phyloP scores from a whole-genome alignment of 2,113 vertebrate genomes.

The Poeciliopsis retropinna region DNA sequence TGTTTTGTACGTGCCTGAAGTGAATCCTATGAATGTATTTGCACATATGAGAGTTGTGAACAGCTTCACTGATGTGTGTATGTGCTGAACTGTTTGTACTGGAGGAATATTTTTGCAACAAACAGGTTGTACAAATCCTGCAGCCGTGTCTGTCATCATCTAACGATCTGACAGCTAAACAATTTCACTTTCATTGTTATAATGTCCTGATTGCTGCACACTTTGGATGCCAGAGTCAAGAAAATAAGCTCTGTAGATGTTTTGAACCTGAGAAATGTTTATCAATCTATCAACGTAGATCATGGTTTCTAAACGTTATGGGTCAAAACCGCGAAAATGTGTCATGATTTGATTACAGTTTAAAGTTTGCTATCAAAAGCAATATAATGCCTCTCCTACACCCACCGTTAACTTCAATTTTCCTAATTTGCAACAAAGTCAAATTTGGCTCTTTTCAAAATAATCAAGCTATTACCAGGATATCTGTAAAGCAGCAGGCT shows the following conservation, averaged over 20 bases:
- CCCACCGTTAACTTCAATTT: no score
- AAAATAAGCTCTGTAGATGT: not conserved
- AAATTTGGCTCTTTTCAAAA: not conserved
- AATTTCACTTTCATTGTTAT: not conserved
- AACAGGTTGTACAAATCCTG: not conserved
- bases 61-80: not conserved
- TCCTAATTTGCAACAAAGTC: not conserved
- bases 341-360: not conserved
- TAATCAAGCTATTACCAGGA: not conserved
- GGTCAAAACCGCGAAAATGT: not conserved
- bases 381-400: no score
- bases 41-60: not conserved
- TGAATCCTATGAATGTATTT: slow-evolving; percentile 13
- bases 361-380: no score
- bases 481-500: not conserved
- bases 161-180: not conserved
- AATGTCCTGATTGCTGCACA: not conserved
- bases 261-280: not conserved
- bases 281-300: no score
- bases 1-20: not conserved
- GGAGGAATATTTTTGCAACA: slow-evolving; percentile 14
- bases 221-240: not conserved
- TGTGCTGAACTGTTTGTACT: slow-evolving; percentile 7
- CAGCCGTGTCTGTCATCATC: not conserved
- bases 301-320: no score